Evolutionary conservation across 2,888 invertebrate species (phyloP).

Genomic region (Nomada flava): DNA sequence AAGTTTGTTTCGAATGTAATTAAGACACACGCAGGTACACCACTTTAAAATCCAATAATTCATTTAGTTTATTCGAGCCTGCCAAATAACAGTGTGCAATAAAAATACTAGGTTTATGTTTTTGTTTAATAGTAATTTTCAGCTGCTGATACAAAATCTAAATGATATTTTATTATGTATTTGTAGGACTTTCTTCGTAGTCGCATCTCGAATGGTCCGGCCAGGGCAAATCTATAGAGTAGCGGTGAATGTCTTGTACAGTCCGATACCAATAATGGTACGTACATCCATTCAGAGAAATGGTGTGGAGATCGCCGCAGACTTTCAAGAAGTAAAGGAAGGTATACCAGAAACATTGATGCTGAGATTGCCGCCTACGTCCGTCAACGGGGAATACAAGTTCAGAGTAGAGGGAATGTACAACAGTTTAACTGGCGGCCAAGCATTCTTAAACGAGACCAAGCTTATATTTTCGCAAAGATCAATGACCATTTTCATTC

Average conservation of each 20-base stretch:
- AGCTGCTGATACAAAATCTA: not conserved
- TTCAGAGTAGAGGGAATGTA: conserved; percentile 93
- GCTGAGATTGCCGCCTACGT: conserved; percentile 94
- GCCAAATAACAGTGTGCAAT: too few relatives aligned
- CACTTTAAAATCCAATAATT: not conserved
- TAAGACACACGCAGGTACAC: too few relatives aligned
- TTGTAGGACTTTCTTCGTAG: conserved; percentile 95
- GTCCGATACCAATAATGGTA: conserved; percentile 92
- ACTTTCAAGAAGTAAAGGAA: conserved; percentile 92
- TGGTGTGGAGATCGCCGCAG: conserved; percentile 95
- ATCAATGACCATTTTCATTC: conserved; percentile 97
- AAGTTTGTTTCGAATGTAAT: not conserved
- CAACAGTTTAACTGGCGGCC: conserved; percentile 92
- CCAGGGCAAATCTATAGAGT: conserved; percentile 96
- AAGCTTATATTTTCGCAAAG: conserved; percentile 93
- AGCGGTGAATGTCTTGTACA: conserved; percentile 92
- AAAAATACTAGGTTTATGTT: too few relatives aligned
- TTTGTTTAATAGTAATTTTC: not conserved
- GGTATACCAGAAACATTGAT: conserved; percentile 95
- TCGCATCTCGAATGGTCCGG: conserved; percentile 95
- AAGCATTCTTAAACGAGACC: conserved; percentile 96
- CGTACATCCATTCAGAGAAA: conserved; percentile 95
- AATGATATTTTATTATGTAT: conserved; percentile 14
- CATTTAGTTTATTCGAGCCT: too few relatives aligned
- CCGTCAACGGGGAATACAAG: conserved; percentile 93